phyloP scores from a whole-genome alignment of 2,888 invertebrate species.

The Xestia rhomboidea region DNA sequence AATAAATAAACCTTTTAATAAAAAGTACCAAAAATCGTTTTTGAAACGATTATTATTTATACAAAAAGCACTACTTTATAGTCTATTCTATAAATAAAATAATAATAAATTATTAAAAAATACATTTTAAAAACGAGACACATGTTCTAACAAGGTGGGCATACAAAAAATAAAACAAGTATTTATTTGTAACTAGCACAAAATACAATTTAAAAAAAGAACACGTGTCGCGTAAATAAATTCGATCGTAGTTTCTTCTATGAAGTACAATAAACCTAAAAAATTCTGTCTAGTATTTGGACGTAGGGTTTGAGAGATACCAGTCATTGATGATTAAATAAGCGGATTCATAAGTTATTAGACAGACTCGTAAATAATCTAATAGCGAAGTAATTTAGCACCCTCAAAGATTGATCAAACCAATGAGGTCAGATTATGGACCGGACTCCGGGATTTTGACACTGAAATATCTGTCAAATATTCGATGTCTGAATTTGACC shows the following conservation, averaged over 20 bases:
- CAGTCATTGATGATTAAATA: conserved; percentile 11
- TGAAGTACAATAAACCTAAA: conserved; percentile 21
- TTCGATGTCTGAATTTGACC: background rate
- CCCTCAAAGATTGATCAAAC: background rate
- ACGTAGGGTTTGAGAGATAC: background rate
- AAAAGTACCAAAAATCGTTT: conserved; percentile 79
- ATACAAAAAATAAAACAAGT: conserved; percentile 18
- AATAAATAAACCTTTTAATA: conserved; percentile 80
- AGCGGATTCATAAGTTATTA: background rate
- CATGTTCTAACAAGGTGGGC: conserved; percentile 56
- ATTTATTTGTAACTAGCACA: conserved; percentile 37
- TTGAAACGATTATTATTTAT: conserved; percentile 68
- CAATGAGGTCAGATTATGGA: background rate
- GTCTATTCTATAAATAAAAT: conserved; percentile 33
- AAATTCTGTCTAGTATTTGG: conserved; percentile 46
- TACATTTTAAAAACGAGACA: conserved; percentile 47
- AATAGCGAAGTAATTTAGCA: background rate
- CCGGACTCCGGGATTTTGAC: background rate
- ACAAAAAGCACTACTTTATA: conserved; percentile 34
- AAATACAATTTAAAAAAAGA: conserved; percentile 27
- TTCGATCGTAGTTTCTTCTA: conserved; percentile 5
- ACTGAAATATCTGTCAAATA: background rate
- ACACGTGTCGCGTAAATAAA: conserved; percentile 58
- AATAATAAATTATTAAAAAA: conserved; percentile 21
- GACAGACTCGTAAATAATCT: background rate